Evolutionary conservation across 1,140 invertebrate genomes (phyloP), one percentile per base, ranked within the genome.

Genomic region (Megalonaias nervosa): DNA sequence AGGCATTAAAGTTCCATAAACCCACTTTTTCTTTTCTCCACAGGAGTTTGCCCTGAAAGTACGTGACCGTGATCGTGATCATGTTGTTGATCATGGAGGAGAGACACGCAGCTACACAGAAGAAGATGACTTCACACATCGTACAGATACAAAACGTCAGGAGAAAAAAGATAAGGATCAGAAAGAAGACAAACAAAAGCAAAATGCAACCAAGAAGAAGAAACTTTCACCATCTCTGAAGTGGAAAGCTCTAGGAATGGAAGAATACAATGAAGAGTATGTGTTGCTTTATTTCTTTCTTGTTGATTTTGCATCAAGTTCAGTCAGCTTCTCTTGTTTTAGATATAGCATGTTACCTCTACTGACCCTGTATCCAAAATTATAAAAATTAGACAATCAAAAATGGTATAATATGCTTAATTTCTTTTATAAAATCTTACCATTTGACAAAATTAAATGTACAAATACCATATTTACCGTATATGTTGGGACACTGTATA

Each of bases 191-290:
- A 83, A 84, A 77, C 79, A 88, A 59, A 87, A 83, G 23, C 65
- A 74, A 38, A 83, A 82, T 59, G 19, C 75, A 67, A 77, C 87
- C 64, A 84, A 81, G 55, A 87, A 87, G 78, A 88, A 87, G 75
- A 88, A 87, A 72, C 69, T 89, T 58, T 88, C 90, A 71, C 89
- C 89, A 11, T 89, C 89, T 13, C 77, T 89, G 15, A 90, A 89
- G 72, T 90, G 89, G 89, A 88, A 86, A 79, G 81, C 79, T 38
- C 81, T 90, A 0, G 84, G 83, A 48, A 78, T 90, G 77, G 88
- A 90, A 14, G 89, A 90, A 68, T 81, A 85, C 58, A 85, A 82
- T 73, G 82, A 84, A 75, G 67, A 74, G 80, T 83, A 62, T 75
- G 82, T 71, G 14, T 59, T 38, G 15, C 9, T 66, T 17, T 17